Evolutionary conservation across 2,113 vertebrate genomes (phyloP).

Genomic region (Ailuropoda melanoleuca): DNA sequence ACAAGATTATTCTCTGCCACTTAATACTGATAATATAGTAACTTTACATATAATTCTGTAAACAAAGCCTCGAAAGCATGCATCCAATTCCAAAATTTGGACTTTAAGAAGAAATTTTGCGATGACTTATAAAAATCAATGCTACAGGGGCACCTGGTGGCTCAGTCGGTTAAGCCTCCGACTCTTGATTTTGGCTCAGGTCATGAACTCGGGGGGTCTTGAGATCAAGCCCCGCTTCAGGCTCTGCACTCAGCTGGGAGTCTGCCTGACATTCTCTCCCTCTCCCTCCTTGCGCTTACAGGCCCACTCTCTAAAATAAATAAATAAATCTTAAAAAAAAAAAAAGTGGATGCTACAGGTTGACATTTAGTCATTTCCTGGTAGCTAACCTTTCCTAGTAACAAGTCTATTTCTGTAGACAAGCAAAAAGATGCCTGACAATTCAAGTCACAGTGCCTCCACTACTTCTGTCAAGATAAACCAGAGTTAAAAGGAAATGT

Average conservation of each 20-base stretch:
- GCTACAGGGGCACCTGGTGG: neutral
- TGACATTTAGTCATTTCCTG: neutral
- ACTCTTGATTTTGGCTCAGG: neutral
- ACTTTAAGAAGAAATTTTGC: neutral
- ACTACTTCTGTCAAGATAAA: neutral
- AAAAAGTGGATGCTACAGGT: neutral
- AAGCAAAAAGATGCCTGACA: neutral
- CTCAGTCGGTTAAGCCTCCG: neutral
- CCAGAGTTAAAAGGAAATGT: neutral
- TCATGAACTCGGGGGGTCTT: neutral
- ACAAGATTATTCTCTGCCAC: constrained; percentile 16
- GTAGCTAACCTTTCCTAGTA: neutral
- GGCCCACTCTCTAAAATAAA: neutral
- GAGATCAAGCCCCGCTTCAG: neutral
- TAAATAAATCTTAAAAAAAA: neutral
- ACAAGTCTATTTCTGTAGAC: neutral
- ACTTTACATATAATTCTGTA: neutral
- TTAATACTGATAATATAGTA: neutral
- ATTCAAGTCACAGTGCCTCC: neutral
- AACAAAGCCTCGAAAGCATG: neutral
- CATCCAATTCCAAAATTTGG: neutral
- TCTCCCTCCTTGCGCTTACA: neutral
- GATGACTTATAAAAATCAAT: constrained; percentile 10
- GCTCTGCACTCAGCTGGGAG: neutral
- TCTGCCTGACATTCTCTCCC: neutral